A percentile compares a stretch with the other conserved stretches of the same genome.
Conservation (phyloP, 2,113 vertebrate species). For the Struthidea cinerea region DNA sequence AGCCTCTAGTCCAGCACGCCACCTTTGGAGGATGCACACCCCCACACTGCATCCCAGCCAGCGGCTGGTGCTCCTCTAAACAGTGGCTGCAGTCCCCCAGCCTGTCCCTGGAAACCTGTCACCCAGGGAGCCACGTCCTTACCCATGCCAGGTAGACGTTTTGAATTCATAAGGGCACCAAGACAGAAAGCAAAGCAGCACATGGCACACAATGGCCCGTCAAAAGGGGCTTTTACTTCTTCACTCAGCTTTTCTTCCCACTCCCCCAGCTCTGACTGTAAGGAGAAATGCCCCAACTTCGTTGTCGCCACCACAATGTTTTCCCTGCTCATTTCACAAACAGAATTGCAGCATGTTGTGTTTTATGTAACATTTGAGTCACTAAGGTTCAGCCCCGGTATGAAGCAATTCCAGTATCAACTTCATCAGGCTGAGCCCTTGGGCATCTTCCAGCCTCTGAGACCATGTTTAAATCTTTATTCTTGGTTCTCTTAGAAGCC, state of each 20-base stretch:
- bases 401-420: background rate
- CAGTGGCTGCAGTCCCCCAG: accelerated
- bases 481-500: background rate
- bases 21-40: accelerated
- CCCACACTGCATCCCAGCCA: no score
- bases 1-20: accelerated
- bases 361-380: background rate
- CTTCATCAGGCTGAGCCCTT: background rate
- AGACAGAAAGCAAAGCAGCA: background rate
- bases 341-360: background rate
- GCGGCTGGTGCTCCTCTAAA: accelerated
- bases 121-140: accelerated
- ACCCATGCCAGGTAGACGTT: accelerated
- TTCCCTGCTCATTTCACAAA: background rate
- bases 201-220: accelerated
- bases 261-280: background rate
- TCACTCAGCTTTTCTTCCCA: background rate
- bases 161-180: accelerated
- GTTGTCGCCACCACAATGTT: background rate
- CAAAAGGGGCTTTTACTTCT: background rate
- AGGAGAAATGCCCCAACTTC: background rate
- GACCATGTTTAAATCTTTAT: background rate
- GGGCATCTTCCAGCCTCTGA: background rate
- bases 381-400: background rate
- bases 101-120: background rate